Percentiles rank a stretch among this genome's conserved stretches.
These are phyloP conservation scores for Orthosia incerta DNA, from an alignment of 2,888 invertebrate species.

Conservation along the genomic window DNA sequence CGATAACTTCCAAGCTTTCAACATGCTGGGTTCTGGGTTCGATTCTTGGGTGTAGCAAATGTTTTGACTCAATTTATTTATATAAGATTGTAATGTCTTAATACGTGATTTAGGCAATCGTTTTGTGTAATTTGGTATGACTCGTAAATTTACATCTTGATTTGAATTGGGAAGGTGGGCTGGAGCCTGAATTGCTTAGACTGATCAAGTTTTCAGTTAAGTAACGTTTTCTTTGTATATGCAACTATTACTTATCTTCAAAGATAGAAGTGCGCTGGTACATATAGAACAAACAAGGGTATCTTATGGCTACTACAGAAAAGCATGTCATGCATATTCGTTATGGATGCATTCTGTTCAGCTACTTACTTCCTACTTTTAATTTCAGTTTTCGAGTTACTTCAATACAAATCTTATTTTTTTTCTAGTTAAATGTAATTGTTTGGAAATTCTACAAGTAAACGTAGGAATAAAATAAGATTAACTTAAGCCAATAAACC, in stretches of 20 bases:
- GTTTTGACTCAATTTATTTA: background rate
- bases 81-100: background rate
- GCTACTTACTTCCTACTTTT: background rate
- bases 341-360: background rate
- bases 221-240: background rate
- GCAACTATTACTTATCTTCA: background rate
- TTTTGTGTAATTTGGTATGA: background rate
- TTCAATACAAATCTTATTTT: background rate
- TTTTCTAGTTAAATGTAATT: background rate
- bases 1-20: background rate
- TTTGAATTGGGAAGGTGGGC: background rate
- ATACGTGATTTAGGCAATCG: too few relatives aligned
- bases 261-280: background rate
- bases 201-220: too few relatives aligned
- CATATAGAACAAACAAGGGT: too few relatives aligned
- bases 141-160: background rate
- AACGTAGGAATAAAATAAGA: conserved; percentile 32
- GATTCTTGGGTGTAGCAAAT: background rate
- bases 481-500: conserved; percentile 51
- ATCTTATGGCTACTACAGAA: too few relatives aligned
- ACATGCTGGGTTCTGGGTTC: conserved; percentile 1
- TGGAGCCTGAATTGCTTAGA: background rate
- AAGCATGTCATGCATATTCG: too few relatives aligned
- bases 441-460: background rate
- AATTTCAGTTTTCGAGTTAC: background rate